Evolutionary conservation across 92 coral and sea anemone species (phyloP).

Genomic region (Bergia sp.): DNA sequence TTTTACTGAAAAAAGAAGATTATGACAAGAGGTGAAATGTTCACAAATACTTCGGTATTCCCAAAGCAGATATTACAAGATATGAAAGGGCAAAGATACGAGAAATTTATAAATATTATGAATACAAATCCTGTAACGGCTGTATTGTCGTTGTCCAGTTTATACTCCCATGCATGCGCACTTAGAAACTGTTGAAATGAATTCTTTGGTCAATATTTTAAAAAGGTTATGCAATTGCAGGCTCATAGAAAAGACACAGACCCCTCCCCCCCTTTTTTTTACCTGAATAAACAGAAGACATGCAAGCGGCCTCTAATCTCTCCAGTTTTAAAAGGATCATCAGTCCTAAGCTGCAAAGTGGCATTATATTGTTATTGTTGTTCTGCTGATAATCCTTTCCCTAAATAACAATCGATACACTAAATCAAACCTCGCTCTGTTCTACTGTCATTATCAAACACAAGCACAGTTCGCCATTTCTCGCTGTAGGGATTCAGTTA

Average conservation of each 20-base stretch:
- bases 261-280: too few species aligned
- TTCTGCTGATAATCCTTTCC: conserved; percentile 6
- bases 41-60: not conserved
- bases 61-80: not conserved
- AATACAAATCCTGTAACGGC: not conserved
- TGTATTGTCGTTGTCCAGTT: not conserved
- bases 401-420: not conserved
- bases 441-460: not conserved
- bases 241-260: not conserved
- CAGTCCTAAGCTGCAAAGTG: conserved; percentile 7
- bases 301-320: not conserved
- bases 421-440: not conserved
- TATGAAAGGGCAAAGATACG: not conserved
- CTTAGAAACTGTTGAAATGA: too few species aligned
- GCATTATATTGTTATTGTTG: conserved; percentile 4
- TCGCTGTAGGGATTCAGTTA: not conserved
- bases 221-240: not conserved
- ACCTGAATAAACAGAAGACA: not conserved
- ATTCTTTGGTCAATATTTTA: not conserved
- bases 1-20: not conserved
- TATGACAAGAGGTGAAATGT: not conserved
- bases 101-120: not conserved
- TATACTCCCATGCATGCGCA: too few species aligned
- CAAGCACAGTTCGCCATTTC: not conserved
- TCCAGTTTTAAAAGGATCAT: not conserved